Conservation (phyloP, 1,140 invertebrate genomes). For the Trypoxylus dichotomus region DNA sequence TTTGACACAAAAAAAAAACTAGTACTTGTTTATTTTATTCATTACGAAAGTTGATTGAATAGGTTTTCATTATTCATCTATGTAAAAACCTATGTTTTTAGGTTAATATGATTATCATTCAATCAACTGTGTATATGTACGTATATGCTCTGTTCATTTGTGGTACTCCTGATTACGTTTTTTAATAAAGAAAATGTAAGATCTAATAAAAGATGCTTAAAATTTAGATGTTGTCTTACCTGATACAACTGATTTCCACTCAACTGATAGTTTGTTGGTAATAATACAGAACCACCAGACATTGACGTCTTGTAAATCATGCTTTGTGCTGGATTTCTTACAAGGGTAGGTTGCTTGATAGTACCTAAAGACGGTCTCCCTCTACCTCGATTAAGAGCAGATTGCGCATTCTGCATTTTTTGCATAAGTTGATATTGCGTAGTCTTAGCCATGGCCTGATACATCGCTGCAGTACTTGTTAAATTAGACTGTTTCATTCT, state of each 20-base stretch:
- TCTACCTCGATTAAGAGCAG: constrained; percentile 45
- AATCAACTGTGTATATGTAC: no score
- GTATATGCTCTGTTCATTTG: no score
- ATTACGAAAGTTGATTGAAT: no score
- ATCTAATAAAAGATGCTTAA: no score
- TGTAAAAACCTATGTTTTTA: no score
- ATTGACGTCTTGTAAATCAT: constrained; percentile 64
- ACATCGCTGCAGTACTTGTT: constrained; percentile 50
- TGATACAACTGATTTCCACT: constrained; percentile 65
- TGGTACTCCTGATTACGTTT: no score
- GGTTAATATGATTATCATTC: no score
- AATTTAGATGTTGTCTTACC: constrained; percentile 51
- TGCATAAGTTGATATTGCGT: constrained; percentile 58
- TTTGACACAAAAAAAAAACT: no score
- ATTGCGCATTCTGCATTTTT: constrained; percentile 53
- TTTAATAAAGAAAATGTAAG: no score
- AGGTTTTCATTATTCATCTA: no score
- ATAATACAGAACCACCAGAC: constrained; percentile 55
- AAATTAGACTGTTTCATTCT: constrained; percentile 56
- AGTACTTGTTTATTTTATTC: no score
- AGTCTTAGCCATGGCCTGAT: constrained; percentile 54
- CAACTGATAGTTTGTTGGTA: constrained; percentile 63
- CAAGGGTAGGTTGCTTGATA: constrained; percentile 33
- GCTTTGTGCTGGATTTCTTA: constrained; percentile 44
- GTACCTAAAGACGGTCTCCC: constrained; percentile 51